Evolutionary conservation across 2,888 invertebrate genomes (phyloP).

Genomic region (Zonitis immaculata): DNA sequence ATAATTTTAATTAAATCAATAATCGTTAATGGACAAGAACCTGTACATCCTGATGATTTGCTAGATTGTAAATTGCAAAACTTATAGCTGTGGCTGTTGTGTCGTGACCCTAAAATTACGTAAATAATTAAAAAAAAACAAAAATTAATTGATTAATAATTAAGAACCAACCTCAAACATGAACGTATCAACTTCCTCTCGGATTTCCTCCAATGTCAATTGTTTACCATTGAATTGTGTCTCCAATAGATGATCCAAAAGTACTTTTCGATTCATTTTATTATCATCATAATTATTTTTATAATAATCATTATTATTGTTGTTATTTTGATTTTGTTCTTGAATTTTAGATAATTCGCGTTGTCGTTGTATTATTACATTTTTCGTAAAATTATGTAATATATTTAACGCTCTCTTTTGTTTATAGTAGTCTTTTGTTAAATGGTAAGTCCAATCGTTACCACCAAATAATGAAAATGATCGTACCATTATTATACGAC

Average conservation of each 20-base stretch:
- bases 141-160: not conserved
- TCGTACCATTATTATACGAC: constrained; percentile 33
- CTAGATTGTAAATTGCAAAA: constrained; percentile 46
- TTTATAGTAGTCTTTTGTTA: constrained; percentile 55
- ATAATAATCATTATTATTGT: not conserved
- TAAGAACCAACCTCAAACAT: constrained; percentile 58
- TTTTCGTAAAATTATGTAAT: constrained; percentile 54
- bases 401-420: constrained; percentile 51
- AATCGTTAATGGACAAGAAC: too few relatives aligned
- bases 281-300: not conserved
- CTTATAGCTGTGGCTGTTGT: constrained; percentile 48
- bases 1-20: too few relatives aligned
- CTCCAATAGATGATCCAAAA: constrained; percentile 11
- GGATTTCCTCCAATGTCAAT: constrained; percentile 46
- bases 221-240: constrained; percentile 51
- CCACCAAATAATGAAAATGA: constrained; percentile 46
- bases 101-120: constrained; percentile 43
- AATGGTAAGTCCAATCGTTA: constrained; percentile 49
- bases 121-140: constrained; percentile 12
- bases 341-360: constrained; percentile 35
- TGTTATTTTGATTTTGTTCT: not conserved
- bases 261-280: constrained; percentile 6
- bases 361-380: constrained; percentile 52
- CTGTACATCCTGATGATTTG: constrained; percentile 46
- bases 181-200: constrained; percentile 67